A percentile compares a stretch with the other conserved stretches of the same genome.
Evolutionary conservation across 2,113 vertebrate species (phyloP).

Genomic region (Cavia aperea): DNA sequence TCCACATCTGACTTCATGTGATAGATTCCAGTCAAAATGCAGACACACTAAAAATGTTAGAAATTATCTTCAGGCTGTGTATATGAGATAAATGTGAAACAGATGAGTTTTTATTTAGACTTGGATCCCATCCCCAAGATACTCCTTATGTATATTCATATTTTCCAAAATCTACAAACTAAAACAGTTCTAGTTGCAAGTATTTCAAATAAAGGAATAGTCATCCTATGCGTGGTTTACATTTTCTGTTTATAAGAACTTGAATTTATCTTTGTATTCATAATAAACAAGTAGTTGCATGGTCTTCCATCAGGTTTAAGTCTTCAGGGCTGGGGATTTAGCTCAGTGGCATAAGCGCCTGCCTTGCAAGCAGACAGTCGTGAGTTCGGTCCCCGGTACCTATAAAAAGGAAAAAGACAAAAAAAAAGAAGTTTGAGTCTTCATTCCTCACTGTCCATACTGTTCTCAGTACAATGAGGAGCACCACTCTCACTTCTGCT

Average conservation of each 20-base stretch:
- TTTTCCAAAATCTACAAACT: background rate
- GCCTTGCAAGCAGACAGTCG: no score
- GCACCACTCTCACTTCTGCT: background rate
- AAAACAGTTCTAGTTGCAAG: background rate
- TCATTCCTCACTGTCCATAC: background rate
- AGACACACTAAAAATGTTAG: background rate
- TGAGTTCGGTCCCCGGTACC: no score
- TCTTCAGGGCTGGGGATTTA: background rate
- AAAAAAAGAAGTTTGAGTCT: background rate
- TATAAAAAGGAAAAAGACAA: no score
- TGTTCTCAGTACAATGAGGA: background rate
- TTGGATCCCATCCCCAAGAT: background rate
- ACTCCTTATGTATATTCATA: background rate
- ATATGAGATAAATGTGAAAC: background rate
- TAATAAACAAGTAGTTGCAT: background rate
- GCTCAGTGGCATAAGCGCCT: no score
- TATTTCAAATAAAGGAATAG: background rate
- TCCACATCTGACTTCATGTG: background rate
- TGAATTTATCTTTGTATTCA: conserved; percentile 37
- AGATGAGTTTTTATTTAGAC: background rate
- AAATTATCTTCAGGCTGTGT: background rate
- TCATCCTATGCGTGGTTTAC: background rate
- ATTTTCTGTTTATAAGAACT: conserved; percentile 31
- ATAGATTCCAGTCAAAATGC: background rate
- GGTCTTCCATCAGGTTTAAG: background rate